Evolutionary conservation across 2,888 invertebrate species (phyloP).

Genomic region (Lasioglossum figueresi): DNA sequence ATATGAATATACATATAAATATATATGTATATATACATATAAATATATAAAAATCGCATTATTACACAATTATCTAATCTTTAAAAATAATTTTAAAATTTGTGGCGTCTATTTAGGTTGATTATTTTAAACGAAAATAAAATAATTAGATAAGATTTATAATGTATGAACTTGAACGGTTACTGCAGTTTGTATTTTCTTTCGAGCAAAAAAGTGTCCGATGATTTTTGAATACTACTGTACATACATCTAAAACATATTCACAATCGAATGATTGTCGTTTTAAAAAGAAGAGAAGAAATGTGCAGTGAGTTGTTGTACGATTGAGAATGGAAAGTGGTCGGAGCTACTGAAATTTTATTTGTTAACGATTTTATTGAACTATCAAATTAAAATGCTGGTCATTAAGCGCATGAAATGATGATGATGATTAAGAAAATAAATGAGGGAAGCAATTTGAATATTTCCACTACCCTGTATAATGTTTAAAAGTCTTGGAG

Average conservation of each 20-base stretch:
- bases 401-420: slow-evolving; percentile 59
- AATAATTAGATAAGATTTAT: not conserved
- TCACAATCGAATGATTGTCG: slow-evolving; percentile 33
- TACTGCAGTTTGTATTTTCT: not conserved
- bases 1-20: no score
- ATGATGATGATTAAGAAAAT: slow-evolving; percentile 28
- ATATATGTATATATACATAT: not conserved
- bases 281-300: slow-evolving; percentile 48
- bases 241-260: slow-evolving; percentile 47
- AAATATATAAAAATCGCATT: not conserved
- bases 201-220: not conserved
- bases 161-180: not conserved
- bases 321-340: slow-evolving; percentile 70
- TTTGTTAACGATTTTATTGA: slow-evolving; percentile 59
- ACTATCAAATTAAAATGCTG: slow-evolving; percentile 46
- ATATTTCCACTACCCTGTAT: slow-evolving; percentile 37
- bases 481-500: slow-evolving; percentile 65
- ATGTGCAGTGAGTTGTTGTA: slow-evolving; percentile 41
- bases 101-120: not conserved
- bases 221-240: not conserved
- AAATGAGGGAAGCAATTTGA: slow-evolving; percentile 36
- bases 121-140: not conserved
- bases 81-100: not conserved
- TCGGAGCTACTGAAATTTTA: slow-evolving; percentile 48
- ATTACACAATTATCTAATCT: not conserved